phyloP scores from a whole-genome alignment of 2,888 invertebrate genomes.

The Atrina japonica region DNA sequence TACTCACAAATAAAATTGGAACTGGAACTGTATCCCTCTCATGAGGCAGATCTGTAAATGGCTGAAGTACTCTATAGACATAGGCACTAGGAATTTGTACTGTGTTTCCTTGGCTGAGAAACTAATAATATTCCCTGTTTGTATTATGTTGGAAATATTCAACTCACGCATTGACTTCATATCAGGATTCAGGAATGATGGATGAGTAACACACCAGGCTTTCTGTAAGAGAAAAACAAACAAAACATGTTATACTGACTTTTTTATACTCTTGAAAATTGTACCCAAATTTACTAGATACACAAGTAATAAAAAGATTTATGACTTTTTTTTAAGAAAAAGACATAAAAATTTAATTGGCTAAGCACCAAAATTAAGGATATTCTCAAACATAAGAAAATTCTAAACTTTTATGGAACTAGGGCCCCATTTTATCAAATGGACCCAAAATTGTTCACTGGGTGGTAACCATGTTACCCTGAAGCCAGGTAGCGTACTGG shows the following conservation, averaged over 20 bases:
- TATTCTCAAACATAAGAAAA: too few species aligned
- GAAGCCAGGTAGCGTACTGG: too few species aligned
- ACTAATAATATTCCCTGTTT: constrained; percentile 28
- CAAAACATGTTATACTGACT: too few species aligned
- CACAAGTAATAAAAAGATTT: too few species aligned
- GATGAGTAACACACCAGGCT: constrained; percentile 7
- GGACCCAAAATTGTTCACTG: too few species aligned
- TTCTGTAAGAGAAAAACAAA: constrained; percentile 1
- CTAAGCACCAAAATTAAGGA: too few species aligned
- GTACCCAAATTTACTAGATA: background rate
- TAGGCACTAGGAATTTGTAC: constrained; percentile 18
- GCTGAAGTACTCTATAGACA: constrained; percentile 33
- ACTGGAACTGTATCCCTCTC: constrained; percentile 21
- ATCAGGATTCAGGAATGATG: constrained; percentile 1
- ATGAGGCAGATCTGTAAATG: constrained; percentile 17
- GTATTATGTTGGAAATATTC: background rate
- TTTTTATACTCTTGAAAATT: too few species aligned
- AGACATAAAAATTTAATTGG: too few species aligned
- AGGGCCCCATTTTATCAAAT: too few species aligned
- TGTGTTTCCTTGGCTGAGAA: background rate
- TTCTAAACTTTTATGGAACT: too few species aligned
- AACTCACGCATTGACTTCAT: background rate
- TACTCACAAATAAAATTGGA: constrained; percentile 18
- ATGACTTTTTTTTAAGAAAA: too few species aligned
- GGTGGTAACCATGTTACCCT: too few species aligned